Percentiles rank a stretch among this genome's conserved stretches.
Conservation (phyloP, 1,140 invertebrate genomes). For the Scaptomyza montana region DNA sequence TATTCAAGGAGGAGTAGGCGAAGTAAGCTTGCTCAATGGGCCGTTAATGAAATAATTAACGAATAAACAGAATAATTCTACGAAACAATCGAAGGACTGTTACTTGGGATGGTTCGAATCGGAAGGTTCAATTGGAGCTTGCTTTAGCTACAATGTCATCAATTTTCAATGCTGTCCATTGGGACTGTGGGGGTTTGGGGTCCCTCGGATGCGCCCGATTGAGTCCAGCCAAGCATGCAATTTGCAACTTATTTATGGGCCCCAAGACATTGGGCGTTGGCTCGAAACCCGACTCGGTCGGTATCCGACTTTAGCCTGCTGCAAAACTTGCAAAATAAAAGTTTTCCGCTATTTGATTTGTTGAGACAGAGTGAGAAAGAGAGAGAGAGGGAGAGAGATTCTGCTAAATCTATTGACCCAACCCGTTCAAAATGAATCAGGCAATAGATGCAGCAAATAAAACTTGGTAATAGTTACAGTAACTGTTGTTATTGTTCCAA, state of each 20-base stretch:
- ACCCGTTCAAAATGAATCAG: slow-evolving; percentile 34
- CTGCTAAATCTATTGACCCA: slow-evolving; percentile 51
- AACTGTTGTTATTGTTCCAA: slow-evolving; percentile 7
- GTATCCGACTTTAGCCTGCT: background rate
- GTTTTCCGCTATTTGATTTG: slow-evolving; percentile 79
- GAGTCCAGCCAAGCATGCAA: slow-evolving; percentile 68
- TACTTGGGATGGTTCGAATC: background rate
- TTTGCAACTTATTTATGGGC: slow-evolving; percentile 76
- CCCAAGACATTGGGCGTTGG: slow-evolving; percentile 46
- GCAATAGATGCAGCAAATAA: slow-evolving; percentile 51
- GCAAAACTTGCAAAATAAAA: slow-evolving; percentile 73
- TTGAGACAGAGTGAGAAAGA: slow-evolving; percentile 29
- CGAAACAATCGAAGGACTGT: background rate
- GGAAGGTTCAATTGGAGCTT: slow-evolving; percentile 30
- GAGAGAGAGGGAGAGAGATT: slow-evolving; percentile 21
- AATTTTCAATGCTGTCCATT: slow-evolving; percentile 50
- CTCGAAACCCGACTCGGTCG: background rate
- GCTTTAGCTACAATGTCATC: slow-evolving; percentile 64
- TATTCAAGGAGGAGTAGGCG: slow-evolving; percentile 39
- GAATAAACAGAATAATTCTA: slow-evolving; percentile 50
- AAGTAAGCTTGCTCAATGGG: slow-evolving; percentile 55
- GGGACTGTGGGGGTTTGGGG: background rate
- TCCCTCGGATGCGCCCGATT: slow-evolving; percentile 19
- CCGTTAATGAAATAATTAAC: slow-evolving; percentile 79
- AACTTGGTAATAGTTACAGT: slow-evolving; percentile 52